Base-by-base conservation (phyloP, 2,888 invertebrate genomes). In the Octodonta nipae region DNA sequence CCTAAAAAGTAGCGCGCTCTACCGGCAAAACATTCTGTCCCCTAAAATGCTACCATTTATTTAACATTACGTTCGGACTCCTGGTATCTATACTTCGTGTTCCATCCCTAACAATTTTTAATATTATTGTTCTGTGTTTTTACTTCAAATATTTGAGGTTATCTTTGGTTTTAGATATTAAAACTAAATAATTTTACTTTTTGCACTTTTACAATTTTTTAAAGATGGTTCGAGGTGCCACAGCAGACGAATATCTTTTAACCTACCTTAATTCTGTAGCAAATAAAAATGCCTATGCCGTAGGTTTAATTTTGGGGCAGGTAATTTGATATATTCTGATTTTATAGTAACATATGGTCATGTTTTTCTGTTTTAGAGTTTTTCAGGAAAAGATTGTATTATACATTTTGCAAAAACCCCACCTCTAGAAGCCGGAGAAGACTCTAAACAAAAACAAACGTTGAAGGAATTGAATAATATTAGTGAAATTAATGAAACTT, bases 371-470 rank as follows among this genome's bases (percentile, higher is more conserved):
- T 55, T 65, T 31, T 44, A 78, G 80, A 69, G 67, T 30, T 68
- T 74, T 30, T 63, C 64, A 17, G 70, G 72, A 36, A 77, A 78
- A 51, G 84, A 84, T 50, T 79, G 75, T 62, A 73, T 84, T 3
- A 73, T 87, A 16, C 85, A 86, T 54, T 63, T 88, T 51, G 79
- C 85, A 48, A 79, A 84, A 17, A 74, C 78, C 42, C 85, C 86
- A 13, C 78, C 80, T n/a, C 57, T 61, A 3, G 64, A 67, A 37
- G n/a, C n/a, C n/a, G 52, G 58, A 11, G 56, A 61, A 4, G 61
- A 63, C 35, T 60, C 62, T 44, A 52, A 56, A 36, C 42, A 33
- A 8, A 41, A 43, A 28, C 41, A 34, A 33, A n/a, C 33, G 6
- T 13, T 36, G 3, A 28, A 33, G 28, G 26, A 30, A 2, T 46